phyloP scores from a whole-genome alignment of 2,113 vertebrate species.

The Canis aureus region DNA sequence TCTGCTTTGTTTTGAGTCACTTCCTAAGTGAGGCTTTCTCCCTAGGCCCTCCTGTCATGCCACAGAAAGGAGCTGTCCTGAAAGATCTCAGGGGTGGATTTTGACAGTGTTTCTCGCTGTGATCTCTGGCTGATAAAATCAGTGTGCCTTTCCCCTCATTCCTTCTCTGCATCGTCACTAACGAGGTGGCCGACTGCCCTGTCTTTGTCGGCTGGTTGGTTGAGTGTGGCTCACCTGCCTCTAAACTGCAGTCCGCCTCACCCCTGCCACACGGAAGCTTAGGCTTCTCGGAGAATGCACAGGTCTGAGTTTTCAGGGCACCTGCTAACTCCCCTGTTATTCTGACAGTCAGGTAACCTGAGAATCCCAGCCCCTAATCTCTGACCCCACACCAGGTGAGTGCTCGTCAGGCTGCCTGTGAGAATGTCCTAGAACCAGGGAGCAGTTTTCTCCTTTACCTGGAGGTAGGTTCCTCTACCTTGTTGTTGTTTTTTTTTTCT shows the following conservation, averaged over 20 bases:
- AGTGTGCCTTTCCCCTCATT: not conserved
- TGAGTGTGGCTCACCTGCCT: not conserved
- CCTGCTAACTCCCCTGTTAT: not conserved
- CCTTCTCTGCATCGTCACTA: not conserved
- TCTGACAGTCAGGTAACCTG: not conserved
- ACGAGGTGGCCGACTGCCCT: not conserved
- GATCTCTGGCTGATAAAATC: fast-evolving
- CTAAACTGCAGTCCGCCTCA: not conserved
- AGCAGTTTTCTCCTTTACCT: not conserved
- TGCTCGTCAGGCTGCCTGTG: not conserved
- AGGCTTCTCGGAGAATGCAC: not conserved
- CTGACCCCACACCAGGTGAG: not conserved
- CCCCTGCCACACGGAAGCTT: too few relatives aligned
- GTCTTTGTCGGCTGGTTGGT: not conserved
- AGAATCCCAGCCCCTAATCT: not conserved
- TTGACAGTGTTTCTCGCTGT: not conserved
- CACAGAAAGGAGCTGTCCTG: not conserved
- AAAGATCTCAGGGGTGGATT: not conserved
- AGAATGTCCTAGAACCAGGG: not conserved
- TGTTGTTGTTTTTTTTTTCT: not conserved
- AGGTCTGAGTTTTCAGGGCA: not conserved
- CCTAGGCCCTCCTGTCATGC: not conserved
- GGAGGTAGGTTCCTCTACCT: not conserved
- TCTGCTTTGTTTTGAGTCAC: not conserved
- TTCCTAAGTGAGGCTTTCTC: not conserved